Evolutionary conservation across 2,797 vertebrate genomes (phyloP).

Genomic region (Iguana delicatissima): DNA sequence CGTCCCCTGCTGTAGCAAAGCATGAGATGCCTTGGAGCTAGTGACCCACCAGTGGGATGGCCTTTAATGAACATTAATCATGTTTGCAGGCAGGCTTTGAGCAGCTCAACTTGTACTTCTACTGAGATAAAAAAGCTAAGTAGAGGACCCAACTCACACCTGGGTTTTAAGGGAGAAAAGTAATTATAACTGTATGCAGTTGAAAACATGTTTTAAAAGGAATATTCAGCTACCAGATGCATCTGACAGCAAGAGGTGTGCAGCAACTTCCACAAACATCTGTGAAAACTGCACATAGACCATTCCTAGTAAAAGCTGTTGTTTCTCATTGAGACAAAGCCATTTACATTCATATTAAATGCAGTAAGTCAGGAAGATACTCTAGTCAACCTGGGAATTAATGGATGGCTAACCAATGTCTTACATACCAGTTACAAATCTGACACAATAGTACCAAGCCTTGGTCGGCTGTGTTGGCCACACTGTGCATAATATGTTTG

Average conservation of each 20-base stretch:
- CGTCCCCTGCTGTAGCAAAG: neutral
- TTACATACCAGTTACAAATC: neutral
- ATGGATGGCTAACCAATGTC: neutral
- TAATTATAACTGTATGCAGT: conserved; percentile 19
- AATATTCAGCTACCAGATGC: neutral
- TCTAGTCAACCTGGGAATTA: neutral
- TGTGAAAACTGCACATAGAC: neutral
- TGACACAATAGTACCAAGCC: neutral
- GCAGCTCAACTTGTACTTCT: neutral
- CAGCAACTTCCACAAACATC: neutral
- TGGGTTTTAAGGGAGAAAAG: neutral
- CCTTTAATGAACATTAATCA: conserved; percentile 14
- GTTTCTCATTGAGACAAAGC: neutral
- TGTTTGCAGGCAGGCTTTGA: conserved; percentile 5
- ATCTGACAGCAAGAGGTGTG: neutral
- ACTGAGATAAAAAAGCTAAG: neutral
- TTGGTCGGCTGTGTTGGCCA: neutral
- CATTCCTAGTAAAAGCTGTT: neutral
- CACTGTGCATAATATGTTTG: neutral
- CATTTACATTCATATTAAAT: neutral
- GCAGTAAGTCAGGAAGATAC: neutral
- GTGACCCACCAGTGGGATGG: neutral
- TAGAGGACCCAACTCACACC: neutral
- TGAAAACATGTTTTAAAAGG: neutral
- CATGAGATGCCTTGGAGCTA: neutral